Percentiles rank a stretch among this genome's conserved stretches.
These are phyloP conservation scores for Anas georgica DNA, from an alignment of 2,797 vertebrate genomes.

Conservation along the genomic window DNA sequence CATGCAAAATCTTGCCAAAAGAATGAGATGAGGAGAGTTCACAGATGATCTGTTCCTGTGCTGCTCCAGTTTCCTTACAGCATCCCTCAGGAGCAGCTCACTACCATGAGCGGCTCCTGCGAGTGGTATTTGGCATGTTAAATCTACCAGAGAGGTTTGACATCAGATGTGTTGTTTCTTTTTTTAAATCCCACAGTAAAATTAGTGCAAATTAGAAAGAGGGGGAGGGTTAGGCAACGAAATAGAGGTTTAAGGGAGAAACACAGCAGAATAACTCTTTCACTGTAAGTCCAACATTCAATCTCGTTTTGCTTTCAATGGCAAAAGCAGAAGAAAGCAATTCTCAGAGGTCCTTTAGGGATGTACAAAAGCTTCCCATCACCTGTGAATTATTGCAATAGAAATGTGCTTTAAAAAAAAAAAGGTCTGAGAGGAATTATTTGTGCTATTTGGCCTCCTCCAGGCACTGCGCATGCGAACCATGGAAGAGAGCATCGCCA, in stretches of 20 bases:
- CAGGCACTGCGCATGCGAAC: fast-evolving
- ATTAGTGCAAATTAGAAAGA: conserved; percentile 67
- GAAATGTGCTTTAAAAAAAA: background rate
- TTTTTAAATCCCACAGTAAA: background rate
- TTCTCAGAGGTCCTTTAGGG: background rate
- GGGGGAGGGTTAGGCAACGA: fast-evolving
- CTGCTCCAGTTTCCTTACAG: background rate
- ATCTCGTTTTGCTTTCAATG: background rate
- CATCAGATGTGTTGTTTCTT: background rate
- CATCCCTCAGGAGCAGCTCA: background rate
- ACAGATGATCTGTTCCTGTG: background rate
- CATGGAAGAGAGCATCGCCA: background rate
- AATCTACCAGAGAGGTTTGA: background rate
- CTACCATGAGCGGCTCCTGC: background rate
- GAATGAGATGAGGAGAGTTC: background rate
- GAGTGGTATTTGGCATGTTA: conserved; percentile 21
- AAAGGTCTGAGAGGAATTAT: background rate
- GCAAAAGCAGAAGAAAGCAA: background rate
- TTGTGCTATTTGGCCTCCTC: background rate
- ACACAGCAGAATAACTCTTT: fast-evolving
- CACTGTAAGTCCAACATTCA: background rate
- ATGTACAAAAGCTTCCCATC: background rate
- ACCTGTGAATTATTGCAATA: background rate
- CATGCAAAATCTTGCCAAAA: background rate
- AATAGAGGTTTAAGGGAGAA: background rate